These are phyloP conservation scores for Eupithecia dodoneata DNA, from an alignment of 2,888 invertebrate genomes.

Conservation along the genomic window DNA sequence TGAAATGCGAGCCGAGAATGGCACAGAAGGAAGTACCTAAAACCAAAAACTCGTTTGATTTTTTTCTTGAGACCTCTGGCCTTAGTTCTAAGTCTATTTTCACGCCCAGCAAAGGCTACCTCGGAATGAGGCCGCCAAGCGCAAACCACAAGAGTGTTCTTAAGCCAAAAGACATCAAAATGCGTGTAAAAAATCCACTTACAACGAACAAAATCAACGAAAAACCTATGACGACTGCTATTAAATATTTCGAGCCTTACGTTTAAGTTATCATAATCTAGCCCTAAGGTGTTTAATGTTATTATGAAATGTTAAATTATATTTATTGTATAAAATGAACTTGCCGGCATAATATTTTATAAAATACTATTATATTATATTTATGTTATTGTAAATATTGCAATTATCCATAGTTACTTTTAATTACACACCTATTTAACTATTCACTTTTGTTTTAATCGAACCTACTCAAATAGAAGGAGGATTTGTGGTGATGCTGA, in stretches of 20 bases:
- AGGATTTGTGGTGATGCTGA: too few relatives aligned
- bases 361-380: conserved; percentile 65
- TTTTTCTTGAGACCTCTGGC: conserved; percentile 91
- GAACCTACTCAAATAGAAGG: background rate
- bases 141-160: conserved; percentile 89
- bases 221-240: conserved; percentile 83
- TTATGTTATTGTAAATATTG: conserved; percentile 76
- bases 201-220: conserved; percentile 84
- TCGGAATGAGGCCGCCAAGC: conserved; percentile 85
- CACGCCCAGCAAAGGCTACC: conserved; percentile 75
- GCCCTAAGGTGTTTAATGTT: conserved; percentile 46
- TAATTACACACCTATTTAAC: conserved; percentile 55
- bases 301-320: conserved; percentile 65
- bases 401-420: conserved; percentile 41
- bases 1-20: conserved; percentile 76
- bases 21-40: conserved; percentile 66
- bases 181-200: conserved; percentile 87
- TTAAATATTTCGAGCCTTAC: conserved; percentile 83
- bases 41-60: conserved; percentile 86
- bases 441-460: conserved; percentile 37
- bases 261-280: conserved; percentile 64
- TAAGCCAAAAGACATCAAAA: conserved; percentile 91
- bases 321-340: conserved; percentile 80
- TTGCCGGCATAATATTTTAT: conserved; percentile 80
- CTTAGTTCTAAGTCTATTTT: conserved; percentile 91